These are phyloP conservation scores for Psilopogon haemacephalus DNA, from an alignment of 2,113 vertebrate genomes.

Conservation along the genomic window DNA sequence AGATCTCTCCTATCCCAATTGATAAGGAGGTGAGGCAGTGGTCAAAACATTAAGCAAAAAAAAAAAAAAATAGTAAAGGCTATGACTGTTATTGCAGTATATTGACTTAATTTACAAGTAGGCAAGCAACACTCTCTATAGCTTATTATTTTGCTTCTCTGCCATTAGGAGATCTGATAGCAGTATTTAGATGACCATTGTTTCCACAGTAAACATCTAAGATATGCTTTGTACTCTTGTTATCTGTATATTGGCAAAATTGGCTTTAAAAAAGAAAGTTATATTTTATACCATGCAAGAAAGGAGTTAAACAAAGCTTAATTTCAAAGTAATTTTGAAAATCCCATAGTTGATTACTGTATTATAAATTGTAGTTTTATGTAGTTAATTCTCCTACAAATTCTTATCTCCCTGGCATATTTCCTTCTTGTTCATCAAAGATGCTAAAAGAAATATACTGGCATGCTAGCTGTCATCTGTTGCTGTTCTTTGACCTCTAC, in stretches of 20 bases:
- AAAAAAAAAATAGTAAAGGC: neutral
- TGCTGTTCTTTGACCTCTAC: neutral
- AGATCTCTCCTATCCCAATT: accelerated
- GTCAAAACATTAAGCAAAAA: neutral
- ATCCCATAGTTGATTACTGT: neutral
- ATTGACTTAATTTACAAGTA: neutral
- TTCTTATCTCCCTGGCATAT: neutral
- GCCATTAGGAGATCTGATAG: neutral
- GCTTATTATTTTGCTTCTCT: neutral
- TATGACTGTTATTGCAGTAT: neutral
- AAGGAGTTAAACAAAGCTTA: neutral
- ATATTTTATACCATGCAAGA: neutral
- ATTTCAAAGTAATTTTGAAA: neutral
- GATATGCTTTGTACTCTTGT: neutral
- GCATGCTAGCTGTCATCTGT: neutral
- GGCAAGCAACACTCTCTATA: neutral
- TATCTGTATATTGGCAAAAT: neutral
- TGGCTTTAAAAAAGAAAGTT: neutral
- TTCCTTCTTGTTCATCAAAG: neutral
- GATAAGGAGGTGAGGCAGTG: neutral
- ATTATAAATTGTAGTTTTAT: neutral
- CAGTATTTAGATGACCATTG: neutral
- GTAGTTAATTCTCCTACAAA: neutral
- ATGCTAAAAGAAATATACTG: neutral
- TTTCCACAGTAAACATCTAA: neutral